Evolutionary conservation across 1,140 invertebrate species (phyloP).

Genomic region (Cylas formicarius): DNA sequence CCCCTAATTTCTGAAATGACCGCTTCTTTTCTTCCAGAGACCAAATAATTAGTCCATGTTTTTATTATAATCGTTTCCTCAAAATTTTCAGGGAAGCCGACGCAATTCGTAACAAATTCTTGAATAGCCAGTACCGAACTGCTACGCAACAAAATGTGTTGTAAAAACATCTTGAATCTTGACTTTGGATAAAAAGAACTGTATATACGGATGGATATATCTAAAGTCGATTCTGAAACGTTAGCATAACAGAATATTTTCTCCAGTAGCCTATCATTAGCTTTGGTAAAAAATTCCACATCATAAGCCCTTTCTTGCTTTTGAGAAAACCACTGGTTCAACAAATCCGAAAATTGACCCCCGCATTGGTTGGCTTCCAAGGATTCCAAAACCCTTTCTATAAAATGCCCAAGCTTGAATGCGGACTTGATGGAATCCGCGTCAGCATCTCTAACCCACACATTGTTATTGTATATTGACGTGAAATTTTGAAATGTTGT

Average conservation of each 20-base stretch:
- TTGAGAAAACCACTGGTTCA: conserved; percentile 30
- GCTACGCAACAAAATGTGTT: conserved; percentile 42
- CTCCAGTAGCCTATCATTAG: conserved; percentile 37
- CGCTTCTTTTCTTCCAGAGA: conserved; percentile 32
- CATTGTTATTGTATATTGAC: conserved; percentile 40
- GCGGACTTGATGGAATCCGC: conserved; percentile 43
- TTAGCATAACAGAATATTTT: conserved; percentile 34
- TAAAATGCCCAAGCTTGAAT: conserved; percentile 44
- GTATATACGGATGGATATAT: conserved; percentile 35
- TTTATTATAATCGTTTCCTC: conserved; percentile 25
- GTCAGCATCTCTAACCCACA: conserved; percentile 43
- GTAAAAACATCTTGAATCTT: conserved; percentile 42
- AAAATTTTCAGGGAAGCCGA: conserved; percentile 19
- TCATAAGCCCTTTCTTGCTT: conserved; percentile 29
- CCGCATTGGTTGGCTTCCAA: conserved; percentile 30
- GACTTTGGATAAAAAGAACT: conserved; percentile 33
- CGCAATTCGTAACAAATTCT: conserved; percentile 23
- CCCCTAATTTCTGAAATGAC: conserved; percentile 36
- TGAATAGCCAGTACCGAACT: conserved; percentile 40
- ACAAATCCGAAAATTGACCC: conserved; percentile 28
- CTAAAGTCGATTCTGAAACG: conserved; percentile 28
- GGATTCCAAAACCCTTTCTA: conserved; percentile 44
- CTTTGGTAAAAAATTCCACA: conserved; percentile 31
- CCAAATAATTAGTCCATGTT: conserved; percentile 39
- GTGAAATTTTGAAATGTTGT: conserved; percentile 45